These are phyloP conservation scores for Coluber constrictor DNA, from an alignment of 2,797 vertebrate genomes.

Conservation along the genomic window DNA sequence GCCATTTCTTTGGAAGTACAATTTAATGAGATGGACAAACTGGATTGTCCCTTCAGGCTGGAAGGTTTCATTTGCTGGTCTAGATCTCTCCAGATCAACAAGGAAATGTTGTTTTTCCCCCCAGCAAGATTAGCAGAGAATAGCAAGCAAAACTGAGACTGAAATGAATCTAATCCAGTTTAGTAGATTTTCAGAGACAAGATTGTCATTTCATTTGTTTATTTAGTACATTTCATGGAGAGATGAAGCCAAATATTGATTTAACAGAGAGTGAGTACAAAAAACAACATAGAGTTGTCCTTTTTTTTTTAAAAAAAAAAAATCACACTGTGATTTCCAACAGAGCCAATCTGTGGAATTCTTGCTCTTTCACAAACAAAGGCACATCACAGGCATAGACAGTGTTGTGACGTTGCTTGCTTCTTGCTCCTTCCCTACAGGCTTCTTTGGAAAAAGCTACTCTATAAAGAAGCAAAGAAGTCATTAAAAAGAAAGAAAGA, in stretches of 20 bases:
- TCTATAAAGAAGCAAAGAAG: not conserved
- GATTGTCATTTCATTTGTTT: not conserved
- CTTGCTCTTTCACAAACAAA: not conserved
- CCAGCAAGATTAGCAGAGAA: not conserved
- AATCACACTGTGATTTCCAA: not conserved
- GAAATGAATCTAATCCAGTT: not conserved
- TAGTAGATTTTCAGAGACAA: not conserved
- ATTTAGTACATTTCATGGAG: not conserved
- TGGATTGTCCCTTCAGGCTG: constrained; percentile 26
- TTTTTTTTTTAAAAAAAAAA: not conserved
- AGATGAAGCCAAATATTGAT: not conserved
- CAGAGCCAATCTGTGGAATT: not conserved
- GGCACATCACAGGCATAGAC: not conserved
- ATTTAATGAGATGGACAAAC: constrained; percentile 51
- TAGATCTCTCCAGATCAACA: constrained; percentile 1
- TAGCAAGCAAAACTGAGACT: not conserved
- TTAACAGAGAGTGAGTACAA: not conserved
- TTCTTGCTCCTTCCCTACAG: not conserved
- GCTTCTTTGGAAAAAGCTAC: not conserved
- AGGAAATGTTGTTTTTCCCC: not conserved
- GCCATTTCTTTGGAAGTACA: constrained; percentile 23
- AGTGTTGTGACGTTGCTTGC: not conserved
- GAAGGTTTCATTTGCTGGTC: constrained; percentile 49
- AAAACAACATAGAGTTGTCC: not conserved
- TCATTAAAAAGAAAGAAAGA: not conserved